Conservation (phyloP, 2,113 vertebrate species). For the Leucopsar rothschildi region DNA sequence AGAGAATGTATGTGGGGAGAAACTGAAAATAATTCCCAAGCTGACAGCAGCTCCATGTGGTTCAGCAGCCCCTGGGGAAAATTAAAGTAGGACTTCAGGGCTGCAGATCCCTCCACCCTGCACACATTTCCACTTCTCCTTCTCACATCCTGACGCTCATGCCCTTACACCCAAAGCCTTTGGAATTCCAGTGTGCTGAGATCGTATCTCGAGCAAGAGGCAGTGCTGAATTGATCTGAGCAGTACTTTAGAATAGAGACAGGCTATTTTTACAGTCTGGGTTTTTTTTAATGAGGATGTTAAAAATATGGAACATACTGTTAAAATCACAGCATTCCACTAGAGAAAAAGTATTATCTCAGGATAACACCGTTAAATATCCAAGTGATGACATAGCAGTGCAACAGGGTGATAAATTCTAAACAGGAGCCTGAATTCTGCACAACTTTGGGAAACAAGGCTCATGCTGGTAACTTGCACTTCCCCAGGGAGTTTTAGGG, state of each 20-base stretch:
- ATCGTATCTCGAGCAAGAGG: background rate
- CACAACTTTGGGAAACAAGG: background rate
- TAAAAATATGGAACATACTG: background rate
- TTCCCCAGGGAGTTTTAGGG: background rate
- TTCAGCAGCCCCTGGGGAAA: background rate
- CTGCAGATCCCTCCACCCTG: background rate
- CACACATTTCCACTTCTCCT: background rate
- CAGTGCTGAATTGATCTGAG: background rate
- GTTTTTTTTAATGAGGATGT: background rate
- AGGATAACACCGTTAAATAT: fast-evolving
- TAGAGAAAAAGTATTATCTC: background rate
- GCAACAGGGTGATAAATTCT: background rate
- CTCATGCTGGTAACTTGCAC: background rate
- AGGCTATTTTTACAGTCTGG: background rate
- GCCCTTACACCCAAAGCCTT: background rate
- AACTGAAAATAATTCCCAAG: background rate
- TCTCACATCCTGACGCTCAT: background rate
- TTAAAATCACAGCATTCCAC: background rate
- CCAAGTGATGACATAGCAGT: background rate
- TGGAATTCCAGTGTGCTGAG: background rate
- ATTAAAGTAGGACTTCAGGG: background rate
- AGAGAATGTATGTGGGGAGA: background rate
- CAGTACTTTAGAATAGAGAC: background rate
- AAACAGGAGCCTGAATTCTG: background rate
- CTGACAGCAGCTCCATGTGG: background rate